A percentile compares a stretch with the other conserved stretches of the same genome.
Conservation (phyloP, 2,797 vertebrate species). For the Melopsittacus undulatus region DNA sequence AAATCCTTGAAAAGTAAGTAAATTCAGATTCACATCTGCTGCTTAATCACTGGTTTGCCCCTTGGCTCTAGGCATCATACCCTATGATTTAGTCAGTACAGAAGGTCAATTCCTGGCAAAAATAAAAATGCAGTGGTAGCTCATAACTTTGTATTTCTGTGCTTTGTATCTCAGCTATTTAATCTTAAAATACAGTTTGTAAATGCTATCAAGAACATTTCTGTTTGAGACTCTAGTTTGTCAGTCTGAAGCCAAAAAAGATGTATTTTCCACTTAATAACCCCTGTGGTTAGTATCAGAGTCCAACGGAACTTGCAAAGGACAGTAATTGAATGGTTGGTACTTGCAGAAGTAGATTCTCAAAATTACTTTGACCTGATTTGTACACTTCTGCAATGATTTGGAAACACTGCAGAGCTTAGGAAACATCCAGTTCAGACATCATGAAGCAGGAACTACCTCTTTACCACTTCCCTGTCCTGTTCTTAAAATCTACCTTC, state of each 20-base stretch:
- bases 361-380: background rate
- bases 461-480: background rate
- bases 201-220: background rate
- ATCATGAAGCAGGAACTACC: background rate
- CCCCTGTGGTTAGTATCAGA: background rate
- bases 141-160: background rate
- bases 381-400: background rate
- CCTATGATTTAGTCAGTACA: background rate
- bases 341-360: background rate
- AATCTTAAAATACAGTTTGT: background rate
- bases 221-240: background rate
- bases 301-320: background rate
- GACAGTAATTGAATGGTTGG: background rate
- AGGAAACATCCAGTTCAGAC: background rate
- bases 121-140: background rate
- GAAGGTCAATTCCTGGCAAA: slow-evolving; percentile 1
- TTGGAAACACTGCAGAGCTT: background rate
- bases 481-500: background rate
- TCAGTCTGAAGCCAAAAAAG: background rate
- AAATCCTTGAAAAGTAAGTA: background rate
- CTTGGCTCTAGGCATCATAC: background rate
- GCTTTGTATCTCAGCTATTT: background rate
- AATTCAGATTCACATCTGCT: background rate
- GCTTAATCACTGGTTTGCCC: background rate
- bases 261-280: background rate